Conservation (phyloP, 2,113 vertebrate species). For the Casuarius casuarius region DNA sequence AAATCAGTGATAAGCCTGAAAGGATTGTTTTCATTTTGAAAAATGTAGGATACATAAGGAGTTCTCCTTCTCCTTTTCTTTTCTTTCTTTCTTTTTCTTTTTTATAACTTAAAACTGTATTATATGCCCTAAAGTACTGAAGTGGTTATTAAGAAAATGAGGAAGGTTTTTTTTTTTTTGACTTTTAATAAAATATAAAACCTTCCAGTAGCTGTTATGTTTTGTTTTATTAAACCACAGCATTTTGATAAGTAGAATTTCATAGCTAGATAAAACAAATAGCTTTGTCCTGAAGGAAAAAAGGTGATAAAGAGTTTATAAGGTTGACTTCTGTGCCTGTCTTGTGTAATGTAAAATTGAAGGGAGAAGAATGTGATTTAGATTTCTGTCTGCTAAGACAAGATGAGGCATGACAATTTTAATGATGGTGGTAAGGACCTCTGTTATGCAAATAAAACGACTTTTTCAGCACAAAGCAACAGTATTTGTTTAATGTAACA, state of each 20-base stretch:
- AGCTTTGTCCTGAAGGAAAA: background rate
- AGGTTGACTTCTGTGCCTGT: background rate
- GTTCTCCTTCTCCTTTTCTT: background rate
- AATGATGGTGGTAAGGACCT: background rate
- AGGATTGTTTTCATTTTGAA: background rate
- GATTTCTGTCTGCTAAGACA: background rate
- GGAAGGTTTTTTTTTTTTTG: background rate
- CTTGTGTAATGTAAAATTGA: background rate
- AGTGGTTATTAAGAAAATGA: background rate
- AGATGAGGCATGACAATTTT: background rate
- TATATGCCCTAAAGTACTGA: background rate
- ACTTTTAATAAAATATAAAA: background rate
- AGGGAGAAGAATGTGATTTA: background rate
- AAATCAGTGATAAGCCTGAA: background rate
- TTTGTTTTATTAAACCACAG: background rate
- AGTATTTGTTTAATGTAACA: background rate
- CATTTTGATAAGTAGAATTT: background rate
- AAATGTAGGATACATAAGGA: background rate
- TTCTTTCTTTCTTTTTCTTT: background rate
- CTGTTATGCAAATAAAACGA: background rate
- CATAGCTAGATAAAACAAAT: background rate
- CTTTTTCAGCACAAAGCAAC: background rate
- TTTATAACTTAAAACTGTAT: background rate
- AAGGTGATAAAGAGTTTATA: background rate
- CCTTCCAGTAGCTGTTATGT: background rate